Base-by-base conservation (phyloP, 2,888 invertebrate species). In the Chrysolina americana region DNA sequence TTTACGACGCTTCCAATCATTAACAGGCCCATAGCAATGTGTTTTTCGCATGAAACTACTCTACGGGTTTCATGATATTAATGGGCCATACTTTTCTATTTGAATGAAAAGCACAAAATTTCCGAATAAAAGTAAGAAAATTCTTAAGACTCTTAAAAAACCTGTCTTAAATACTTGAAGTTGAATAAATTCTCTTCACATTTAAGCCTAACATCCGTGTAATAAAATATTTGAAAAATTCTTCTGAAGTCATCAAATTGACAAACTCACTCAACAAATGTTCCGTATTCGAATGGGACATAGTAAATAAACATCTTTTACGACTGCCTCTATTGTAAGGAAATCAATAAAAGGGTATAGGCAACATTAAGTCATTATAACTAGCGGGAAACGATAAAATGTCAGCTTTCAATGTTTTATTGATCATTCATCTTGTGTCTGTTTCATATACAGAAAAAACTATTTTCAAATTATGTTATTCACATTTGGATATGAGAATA, bases 281-380 rank as follows among this genome's bases (percentile, higher is more conserved):
- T 74, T 80, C 66, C 78, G 80, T 80, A 79, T 81, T 75, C 70
- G 64, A 71, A 72, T 47, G 64, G 68, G 68, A 76, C 68, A 80
- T 71, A 73, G 76, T 75, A 74, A 78, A 75, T 76, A 79, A 79
- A 76, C 71, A 73, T 62, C 62, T 71, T 80, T 81, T 79, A 81
- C 77, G 79, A 76, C 65, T 62, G 62, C 41, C 15, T 69, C 65
- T 69, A 76, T 79, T 81, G 74, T 71, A 75, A 70, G 23, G 70
- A 80, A 80, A 79, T 80, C 81, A 76, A 80, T 81, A 81, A 81
- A 80, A 75, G 48, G 19, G n/a, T 68, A 70, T 73, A 74, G 65
- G 63, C 48, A 74, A 70, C 77, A 74, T 78, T 77, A 81, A 80
- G 68, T 76, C 73, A 77, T 81, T 78, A 81, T 80, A 78, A 79